Conservation (phyloP, 2,113 vertebrate genomes). For the Callithrix jacchus region DNA sequence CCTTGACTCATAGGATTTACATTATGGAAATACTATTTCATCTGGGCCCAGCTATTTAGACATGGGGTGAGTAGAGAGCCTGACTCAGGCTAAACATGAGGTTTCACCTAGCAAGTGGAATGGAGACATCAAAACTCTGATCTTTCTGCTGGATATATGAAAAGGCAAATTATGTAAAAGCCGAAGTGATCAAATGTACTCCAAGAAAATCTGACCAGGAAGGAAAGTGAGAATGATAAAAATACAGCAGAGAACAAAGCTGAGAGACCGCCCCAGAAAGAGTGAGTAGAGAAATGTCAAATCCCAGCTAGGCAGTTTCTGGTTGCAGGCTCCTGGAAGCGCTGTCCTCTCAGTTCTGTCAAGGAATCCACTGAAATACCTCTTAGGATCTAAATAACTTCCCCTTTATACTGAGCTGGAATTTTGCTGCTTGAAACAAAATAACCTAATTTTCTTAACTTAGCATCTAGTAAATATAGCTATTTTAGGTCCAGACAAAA, state of each 20-base stretch:
- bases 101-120: background rate
- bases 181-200: background rate
- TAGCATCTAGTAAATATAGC: background rate
- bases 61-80: background rate
- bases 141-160: background rate
- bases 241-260: background rate
- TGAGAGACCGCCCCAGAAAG: background rate
- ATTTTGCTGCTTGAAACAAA: background rate
- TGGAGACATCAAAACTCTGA: background rate
- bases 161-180: background rate
- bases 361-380: background rate
- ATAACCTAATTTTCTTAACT: background rate
- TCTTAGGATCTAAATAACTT: background rate
- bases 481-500: background rate
- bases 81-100: background rate
- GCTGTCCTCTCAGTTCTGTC: too few relatives aligned
- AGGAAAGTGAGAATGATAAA: background rate
- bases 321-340: background rate
- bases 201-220: background rate
- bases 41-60: background rate
- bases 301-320: background rate
- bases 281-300: background rate
- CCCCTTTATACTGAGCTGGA: background rate
- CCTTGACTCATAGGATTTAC: too few relatives aligned
- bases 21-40: background rate